Percentiles rank a stretch among this genome's conserved stretches.
These are phyloP conservation scores for Pocota personata DNA, from an alignment of 2,888 invertebrate species.

Conservation along the genomic window DNA sequence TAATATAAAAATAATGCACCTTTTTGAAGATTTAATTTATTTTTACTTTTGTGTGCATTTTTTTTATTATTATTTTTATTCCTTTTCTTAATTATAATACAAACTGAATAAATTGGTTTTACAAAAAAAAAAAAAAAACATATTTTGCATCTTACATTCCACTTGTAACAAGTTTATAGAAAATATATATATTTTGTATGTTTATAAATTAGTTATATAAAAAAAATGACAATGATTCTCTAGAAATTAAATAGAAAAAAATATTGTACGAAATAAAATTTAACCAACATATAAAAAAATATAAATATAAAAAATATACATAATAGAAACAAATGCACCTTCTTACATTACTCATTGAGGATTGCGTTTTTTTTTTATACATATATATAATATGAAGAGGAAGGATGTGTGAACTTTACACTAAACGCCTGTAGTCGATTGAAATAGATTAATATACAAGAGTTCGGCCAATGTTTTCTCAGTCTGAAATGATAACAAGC, in stretches of 20 bases:
- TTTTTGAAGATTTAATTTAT: conserved; percentile 10
- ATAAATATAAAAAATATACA: conserved; percentile 3
- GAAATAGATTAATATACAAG: conserved; percentile 81
- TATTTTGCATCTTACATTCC: conserved; percentile 29
- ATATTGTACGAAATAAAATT: conserved; percentile 17
- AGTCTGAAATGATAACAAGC: conserved; percentile 85
- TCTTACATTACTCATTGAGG: conserved; percentile 54
- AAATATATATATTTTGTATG: conserved; percentile 40
- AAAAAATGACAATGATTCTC: conserved; percentile 28
- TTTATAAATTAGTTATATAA: conserved; percentile 44
- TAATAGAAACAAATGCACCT: conserved; percentile 64
- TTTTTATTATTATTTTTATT: background rate
- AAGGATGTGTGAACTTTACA: conserved; percentile 27
- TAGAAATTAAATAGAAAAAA: conserved; percentile 5
- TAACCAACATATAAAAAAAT: conserved; percentile 32
- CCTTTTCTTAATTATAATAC: background rate
- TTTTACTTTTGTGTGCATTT: background rate
- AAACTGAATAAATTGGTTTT: conserved; percentile 11
- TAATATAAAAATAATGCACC: conserved; percentile 35
- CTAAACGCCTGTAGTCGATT: conserved; percentile 52
- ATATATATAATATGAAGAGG: conserved; percentile 48
- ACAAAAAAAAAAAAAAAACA: conserved; percentile 16
- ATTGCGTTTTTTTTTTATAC: conserved; percentile 12
- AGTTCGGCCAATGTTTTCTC: conserved; percentile 90
- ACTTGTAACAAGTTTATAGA: conserved; percentile 53